These are phyloP conservation scores for Steinernema carpocapsae DNA, from an alignment of 2,888 invertebrate species.

Conservation along the genomic window DNA sequence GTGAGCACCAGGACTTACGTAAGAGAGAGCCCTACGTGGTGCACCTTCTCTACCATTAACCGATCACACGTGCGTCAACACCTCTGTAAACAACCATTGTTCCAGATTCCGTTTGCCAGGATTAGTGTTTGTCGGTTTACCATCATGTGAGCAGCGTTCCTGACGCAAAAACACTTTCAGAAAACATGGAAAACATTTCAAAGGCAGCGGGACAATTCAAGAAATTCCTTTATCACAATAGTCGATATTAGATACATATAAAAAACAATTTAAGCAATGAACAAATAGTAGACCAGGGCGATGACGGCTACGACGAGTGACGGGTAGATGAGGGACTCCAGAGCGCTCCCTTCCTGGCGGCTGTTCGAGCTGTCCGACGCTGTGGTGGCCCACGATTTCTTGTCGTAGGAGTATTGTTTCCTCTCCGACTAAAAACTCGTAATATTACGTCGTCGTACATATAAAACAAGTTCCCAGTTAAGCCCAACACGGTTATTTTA, in stretches of 20 bases:
- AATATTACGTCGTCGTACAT: not conserved
- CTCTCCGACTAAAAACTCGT: slow-evolving; percentile 53
- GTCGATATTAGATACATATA: no score
- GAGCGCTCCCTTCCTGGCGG: slow-evolving; percentile 35
- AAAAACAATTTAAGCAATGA: slow-evolving; percentile 41
- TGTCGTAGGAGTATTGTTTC: slow-evolving; percentile 64
- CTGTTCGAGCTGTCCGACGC: slow-evolving; percentile 1
- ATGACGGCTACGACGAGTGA: slow-evolving; percentile 58
- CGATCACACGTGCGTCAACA: slow-evolving; percentile 1
- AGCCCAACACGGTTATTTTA: not conserved
- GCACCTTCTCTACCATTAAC: not conserved
- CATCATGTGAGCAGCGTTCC: not conserved
- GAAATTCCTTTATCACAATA: no score
- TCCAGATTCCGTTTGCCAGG: slow-evolving; percentile 7
- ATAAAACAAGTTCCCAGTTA: slow-evolving; percentile 39
- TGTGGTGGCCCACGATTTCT: slow-evolving; percentile 46
- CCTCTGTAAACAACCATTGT: slow-evolving; percentile 12
- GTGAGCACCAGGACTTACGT: no score
- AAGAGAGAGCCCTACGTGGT: not conserved
- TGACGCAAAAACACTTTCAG: not conserved
- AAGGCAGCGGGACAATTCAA: no score
- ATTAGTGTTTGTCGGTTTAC: not conserved
- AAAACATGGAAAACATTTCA: no score
- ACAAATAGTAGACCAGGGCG: slow-evolving; percentile 62
- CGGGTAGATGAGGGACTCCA: slow-evolving; percentile 50